These are phyloP conservation scores for Lepidonotus clava DNA, from an alignment of 2,888 invertebrate genomes.

Conservation along the genomic window DNA sequence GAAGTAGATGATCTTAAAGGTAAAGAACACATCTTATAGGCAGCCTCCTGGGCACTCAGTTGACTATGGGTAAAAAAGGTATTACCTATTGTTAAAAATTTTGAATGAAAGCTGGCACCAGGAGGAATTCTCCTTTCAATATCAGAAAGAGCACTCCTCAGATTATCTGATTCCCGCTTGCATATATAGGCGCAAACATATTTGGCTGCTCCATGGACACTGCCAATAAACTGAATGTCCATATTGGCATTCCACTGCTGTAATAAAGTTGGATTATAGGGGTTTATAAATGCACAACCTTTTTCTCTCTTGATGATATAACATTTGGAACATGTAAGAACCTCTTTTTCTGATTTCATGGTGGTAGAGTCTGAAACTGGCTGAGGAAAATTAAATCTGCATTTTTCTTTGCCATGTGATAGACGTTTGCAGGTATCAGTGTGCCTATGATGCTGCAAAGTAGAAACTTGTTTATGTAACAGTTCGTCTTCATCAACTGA, in stretches of 20 bases:
- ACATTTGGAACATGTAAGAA: not conserved
- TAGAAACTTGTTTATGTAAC: not conserved
- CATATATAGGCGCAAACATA: not conserved
- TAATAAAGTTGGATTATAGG: not conserved
- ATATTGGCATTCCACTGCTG: conserved; percentile 14
- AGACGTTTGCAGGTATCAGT: too few species aligned
- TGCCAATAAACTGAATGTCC: conserved; percentile 18
- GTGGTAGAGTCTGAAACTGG: not conserved
- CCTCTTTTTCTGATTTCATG: not conserved
- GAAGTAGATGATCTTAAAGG: not conserved
- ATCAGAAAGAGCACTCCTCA: too few species aligned
- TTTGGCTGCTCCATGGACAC: conserved; percentile 7
- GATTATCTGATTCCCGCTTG: too few species aligned
- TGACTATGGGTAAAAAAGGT: not conserved
- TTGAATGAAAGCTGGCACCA: too few species aligned
- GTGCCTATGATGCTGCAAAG: too few species aligned
- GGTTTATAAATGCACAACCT: not conserved
- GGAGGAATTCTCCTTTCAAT: too few species aligned
- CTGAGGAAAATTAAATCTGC: not conserved
- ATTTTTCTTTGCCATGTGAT: not conserved
- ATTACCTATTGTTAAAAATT: too few species aligned
- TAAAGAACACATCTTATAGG: conserved; percentile 15
- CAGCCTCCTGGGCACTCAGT: conserved; percentile 23
- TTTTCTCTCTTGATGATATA: not conserved
- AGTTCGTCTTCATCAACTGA: not conserved